Evolutionary conservation across 2,888 invertebrate genomes (phyloP).

Genomic region (Macrosoma leucophasiata): DNA sequence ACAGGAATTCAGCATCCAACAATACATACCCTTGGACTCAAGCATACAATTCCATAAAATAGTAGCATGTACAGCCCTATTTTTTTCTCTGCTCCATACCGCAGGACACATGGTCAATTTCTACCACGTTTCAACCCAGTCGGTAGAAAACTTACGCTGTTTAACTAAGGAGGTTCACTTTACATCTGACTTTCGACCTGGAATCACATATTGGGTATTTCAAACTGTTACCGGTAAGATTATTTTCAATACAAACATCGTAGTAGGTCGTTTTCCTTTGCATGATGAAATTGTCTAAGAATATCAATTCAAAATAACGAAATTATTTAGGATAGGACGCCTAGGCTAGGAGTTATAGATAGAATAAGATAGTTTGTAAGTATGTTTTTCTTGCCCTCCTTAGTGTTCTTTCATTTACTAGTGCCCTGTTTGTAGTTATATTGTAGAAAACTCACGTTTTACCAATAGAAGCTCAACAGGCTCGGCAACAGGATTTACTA

Average conservation of each 20-base stretch:
- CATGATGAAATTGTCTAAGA: too few species aligned
- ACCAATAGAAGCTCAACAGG: too few species aligned
- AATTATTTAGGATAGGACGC: too few species aligned
- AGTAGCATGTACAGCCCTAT: slow-evolving; percentile 94
- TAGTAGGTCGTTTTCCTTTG: too few species aligned
- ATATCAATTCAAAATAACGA: too few species aligned
- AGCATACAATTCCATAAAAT: slow-evolving; percentile 98
- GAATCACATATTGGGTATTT: slow-evolving; percentile 96
- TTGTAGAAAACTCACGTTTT: too few species aligned
- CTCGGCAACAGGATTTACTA: too few species aligned
- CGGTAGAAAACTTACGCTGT: slow-evolving; percentile 92
- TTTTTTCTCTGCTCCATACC: slow-evolving; percentile 94
- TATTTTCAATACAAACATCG: background rate
- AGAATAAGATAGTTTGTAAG: too few species aligned
- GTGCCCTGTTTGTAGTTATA: too few species aligned
- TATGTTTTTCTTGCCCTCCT: too few species aligned
- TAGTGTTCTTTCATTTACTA: too few species aligned
- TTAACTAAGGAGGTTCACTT: slow-evolving; percentile 96
- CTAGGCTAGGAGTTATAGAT: too few species aligned
- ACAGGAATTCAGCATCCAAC: slow-evolving; percentile 91
- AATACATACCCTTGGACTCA: slow-evolving; percentile 94
- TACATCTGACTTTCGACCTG: slow-evolving; percentile 94
- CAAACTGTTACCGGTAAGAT: slow-evolving; percentile 91
- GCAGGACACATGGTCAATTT: slow-evolving; percentile 98
- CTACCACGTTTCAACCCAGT: slow-evolving; percentile 97